Evolutionary conservation across 2,113 vertebrate species (phyloP), one percentile per base, ranked within the genome.

Genomic region (Labeo catla): DNA sequence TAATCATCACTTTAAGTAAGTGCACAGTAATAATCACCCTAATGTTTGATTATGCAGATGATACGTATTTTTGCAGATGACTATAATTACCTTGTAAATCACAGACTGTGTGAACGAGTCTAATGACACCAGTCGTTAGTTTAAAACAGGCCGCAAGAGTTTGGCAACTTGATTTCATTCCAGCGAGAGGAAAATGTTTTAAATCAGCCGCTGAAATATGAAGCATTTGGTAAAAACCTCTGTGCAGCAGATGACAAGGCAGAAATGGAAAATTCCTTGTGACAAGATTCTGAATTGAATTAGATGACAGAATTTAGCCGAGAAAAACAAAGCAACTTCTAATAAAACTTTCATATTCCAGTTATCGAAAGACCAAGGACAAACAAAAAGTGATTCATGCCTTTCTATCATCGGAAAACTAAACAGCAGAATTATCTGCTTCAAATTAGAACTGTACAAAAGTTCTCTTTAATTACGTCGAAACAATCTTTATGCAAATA

Each of bases 321-420:
- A 78, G 11, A 63, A n/a, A 59, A 80, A 80, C 77, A 80, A 80
- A 80, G 9, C 54, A 61, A 13, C 54, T 39, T 79, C 54, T 61
- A 39, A 79, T 79, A 0, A 79, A 59, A 43, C 54, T 3, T 61
- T 79, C 34, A 79, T 61, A 45, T 61, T 79, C 10, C 52, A 61
- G 54, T 13, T 43, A 39, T n/a, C 1, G 19, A 43, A 43, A 16
- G 54, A 79, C n/a, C 36, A 78, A 43, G 13, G 54, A 80, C 36
- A 4, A 61, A 9, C 39, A 77, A 91, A 90, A 88, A 83, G 79
- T 89, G 90, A 92, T 92, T 92, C 91, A 92, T 90, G 90, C 77
- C 81, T 78, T 77, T 81, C 23, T 90, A 89, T 89, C 39, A 49
- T 16, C 47, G 6, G 5, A 23, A 90, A 91, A 82, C 76, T 86